Percentiles rank a stretch among this genome's conserved stretches.
Conservation (phyloP, 2,113 vertebrate species). For the Stigmatopora argus region DNA sequence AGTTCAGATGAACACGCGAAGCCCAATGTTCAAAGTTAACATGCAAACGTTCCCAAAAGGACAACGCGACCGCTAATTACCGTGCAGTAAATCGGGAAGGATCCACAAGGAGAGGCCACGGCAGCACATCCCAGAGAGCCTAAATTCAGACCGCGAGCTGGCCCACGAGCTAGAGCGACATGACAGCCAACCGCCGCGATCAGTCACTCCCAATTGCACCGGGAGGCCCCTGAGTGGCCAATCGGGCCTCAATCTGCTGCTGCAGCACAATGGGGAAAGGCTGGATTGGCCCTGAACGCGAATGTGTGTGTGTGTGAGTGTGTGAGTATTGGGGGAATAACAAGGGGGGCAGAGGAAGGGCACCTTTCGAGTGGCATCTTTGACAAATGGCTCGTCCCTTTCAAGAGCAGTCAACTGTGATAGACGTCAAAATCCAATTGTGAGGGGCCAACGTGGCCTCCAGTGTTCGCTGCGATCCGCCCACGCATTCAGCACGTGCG, state of each 20-base stretch:
- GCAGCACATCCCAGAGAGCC: conserved; percentile 54
- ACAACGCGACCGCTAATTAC: conserved; percentile 41
- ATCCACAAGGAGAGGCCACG: conserved; percentile 64
- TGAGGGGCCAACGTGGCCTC: conserved; percentile 51
- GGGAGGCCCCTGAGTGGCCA: conserved; percentile 30
- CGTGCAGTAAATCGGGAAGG: conserved; percentile 58
- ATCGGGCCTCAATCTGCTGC: conserved; percentile 43
- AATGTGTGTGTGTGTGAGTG: not conserved
- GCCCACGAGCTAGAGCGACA: conserved; percentile 7
- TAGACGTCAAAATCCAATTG: conserved; percentile 63
- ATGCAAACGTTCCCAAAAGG: conserved; percentile 3
- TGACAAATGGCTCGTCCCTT: conserved; percentile 68
- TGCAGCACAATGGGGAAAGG: conserved; percentile 45
- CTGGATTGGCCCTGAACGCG: conserved; percentile 7
- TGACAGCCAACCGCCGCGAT: conserved; percentile 16
- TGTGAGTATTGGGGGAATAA: not conserved
- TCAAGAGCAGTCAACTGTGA: conserved; percentile 70
- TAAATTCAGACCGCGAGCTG: conserved; percentile 14
- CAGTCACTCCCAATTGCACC: conserved; percentile 35
- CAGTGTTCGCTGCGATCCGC: conserved; percentile 47
- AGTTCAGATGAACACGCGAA: not conserved
- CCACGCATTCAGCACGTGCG: conserved; percentile 31
- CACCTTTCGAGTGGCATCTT: conserved; percentile 56
- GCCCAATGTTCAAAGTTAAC: conserved; percentile 1
- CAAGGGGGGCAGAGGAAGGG: conserved; percentile 12